Conservation (phyloP, 1,140 invertebrate genomes). For the Globodera rostochiensis region DNA sequence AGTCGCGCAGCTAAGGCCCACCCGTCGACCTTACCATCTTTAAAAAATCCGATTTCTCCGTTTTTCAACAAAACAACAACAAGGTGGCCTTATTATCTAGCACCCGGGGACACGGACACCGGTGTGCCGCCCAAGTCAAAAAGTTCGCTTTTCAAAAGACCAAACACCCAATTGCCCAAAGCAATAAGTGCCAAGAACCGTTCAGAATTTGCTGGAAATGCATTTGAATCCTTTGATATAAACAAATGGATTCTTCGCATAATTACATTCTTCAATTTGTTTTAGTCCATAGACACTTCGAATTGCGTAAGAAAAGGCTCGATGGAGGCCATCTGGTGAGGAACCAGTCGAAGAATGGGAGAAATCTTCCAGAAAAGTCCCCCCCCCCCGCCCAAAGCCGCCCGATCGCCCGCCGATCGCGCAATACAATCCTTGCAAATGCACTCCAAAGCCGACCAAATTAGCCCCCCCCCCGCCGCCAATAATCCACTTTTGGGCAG, state of each 20-base stretch:
- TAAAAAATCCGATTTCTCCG: not conserved
- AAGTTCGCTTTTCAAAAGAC: no score
- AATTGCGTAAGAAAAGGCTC: no score
- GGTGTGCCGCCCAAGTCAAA: no score
- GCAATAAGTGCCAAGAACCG: no score
- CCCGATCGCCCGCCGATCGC: not conserved
- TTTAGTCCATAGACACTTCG: no score
- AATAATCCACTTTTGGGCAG: slow-evolving; percentile 2
- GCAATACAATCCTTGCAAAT: not conserved
- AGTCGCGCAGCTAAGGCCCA: no score
- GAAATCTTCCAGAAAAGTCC: not conserved
- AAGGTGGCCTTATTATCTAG: not conserved
- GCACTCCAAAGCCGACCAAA: slow-evolving; percentile 1
- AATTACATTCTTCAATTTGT: no score
- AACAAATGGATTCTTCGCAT: no score
- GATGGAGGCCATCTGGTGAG: not conserved
- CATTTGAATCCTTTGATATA: no score
- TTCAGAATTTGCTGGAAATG: no score
- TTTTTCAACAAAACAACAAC: not conserved
- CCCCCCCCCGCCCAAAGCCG: not conserved
- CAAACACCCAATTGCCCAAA: no score
- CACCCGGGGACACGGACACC: no score
- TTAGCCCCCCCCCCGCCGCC: not conserved
- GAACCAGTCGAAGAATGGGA: slow-evolving; percentile 1
- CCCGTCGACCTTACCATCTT: not conserved